Evolutionary conservation across 2,113 vertebrate species (phyloP).

Genomic region (Mohoua ochrocephala): DNA sequence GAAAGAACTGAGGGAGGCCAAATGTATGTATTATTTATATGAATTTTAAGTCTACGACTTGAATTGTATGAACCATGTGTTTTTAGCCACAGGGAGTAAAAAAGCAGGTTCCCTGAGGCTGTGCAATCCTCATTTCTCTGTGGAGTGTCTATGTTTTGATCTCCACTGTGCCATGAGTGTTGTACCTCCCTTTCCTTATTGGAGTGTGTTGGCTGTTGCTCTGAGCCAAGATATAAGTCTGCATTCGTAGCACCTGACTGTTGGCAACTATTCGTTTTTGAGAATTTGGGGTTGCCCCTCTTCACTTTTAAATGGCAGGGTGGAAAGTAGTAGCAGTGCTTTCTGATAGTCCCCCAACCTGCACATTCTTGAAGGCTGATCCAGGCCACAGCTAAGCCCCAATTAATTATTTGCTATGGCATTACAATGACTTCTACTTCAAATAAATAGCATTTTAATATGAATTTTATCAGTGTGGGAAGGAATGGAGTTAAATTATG

Average conservation of each 20-base stretch:
- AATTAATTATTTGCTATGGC: background rate
- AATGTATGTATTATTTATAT: background rate
- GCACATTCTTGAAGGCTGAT: background rate
- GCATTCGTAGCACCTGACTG: background rate
- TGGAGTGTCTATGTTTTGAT: fast-evolving
- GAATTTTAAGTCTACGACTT: background rate
- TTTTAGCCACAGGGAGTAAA: fast-evolving
- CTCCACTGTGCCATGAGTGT: background rate
- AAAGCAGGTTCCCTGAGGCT: background rate
- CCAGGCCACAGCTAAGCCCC: background rate
- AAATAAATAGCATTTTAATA: background rate
- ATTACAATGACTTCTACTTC: background rate
- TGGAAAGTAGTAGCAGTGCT: background rate
- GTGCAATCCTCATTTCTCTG: background rate
- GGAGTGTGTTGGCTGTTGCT: background rate
- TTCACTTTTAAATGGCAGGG: background rate
- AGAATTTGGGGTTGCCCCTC: background rate
- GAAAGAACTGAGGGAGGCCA: background rate
- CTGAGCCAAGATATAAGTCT: background rate
- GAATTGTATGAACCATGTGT: background rate
- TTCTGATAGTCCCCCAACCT: background rate
- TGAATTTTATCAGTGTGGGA: background rate
- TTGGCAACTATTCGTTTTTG: fast-evolving
- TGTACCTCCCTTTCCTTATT: fast-evolving
- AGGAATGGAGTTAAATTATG: background rate